phyloP scores from a whole-genome alignment of 2,113 vertebrate genomes.

The Ancistrus triradiatus region DNA sequence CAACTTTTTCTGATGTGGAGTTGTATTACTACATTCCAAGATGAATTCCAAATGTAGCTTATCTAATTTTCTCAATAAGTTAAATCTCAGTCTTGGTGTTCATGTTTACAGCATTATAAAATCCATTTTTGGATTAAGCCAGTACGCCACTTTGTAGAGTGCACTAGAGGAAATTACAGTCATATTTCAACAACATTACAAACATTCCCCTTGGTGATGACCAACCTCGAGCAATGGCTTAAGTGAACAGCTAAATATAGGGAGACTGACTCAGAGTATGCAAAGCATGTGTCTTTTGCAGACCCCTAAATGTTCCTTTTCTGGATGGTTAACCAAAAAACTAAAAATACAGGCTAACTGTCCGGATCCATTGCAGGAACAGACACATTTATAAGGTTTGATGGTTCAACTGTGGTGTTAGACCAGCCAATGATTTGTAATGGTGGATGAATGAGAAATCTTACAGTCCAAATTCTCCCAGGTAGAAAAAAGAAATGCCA shows the following conservation, averaged over 20 bases:
- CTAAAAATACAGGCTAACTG: slow-evolving; percentile 8
- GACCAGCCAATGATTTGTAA: slow-evolving; percentile 1
- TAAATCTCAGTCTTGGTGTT: no score
- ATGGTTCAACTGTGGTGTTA: slow-evolving; percentile 8
- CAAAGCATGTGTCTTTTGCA: slow-evolving; percentile 8
- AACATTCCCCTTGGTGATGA: slow-evolving; percentile 9
- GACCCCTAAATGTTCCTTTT: slow-evolving; percentile 5
- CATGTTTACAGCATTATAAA: no score
- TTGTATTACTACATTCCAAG: no score
- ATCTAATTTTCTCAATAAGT: no score
- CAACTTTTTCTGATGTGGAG: no score
- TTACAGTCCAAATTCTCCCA: background rate
- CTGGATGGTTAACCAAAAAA: background rate
- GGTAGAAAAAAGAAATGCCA: slow-evolving; percentile 11
- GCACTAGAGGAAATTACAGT: slow-evolving; percentile 21
- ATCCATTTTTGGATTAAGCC: slow-evolving; percentile 11
- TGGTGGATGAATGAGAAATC: slow-evolving; percentile 18
- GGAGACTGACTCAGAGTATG: slow-evolving; percentile 14
- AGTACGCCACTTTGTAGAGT: background rate
- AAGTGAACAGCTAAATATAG: slow-evolving; percentile 24
- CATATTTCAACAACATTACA: slow-evolving; percentile 27
- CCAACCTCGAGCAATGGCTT: slow-evolving; percentile 2
- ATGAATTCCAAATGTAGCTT: no score
- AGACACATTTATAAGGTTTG: slow-evolving; percentile 11
- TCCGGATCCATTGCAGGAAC: background rate